Base-by-base conservation (phyloP, 2,888 invertebrate genomes). In the Gnatocerus cornutus region DNA sequence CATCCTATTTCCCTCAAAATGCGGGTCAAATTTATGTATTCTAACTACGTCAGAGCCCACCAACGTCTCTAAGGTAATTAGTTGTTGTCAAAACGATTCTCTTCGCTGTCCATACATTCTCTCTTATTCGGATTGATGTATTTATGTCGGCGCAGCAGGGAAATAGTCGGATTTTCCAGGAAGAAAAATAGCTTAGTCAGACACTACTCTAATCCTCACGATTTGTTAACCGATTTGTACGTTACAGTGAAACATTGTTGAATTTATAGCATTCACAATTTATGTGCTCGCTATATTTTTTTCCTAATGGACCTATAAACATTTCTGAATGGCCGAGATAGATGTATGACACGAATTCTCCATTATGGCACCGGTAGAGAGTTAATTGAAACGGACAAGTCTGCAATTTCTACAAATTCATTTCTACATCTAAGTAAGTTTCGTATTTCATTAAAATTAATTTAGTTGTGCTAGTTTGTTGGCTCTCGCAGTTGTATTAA, bases 141-240 rank as follows among this genome's bases (percentile, higher is more conserved):
- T 67, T 67, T 67, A 59, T 46, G 53, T 63, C 48, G 30, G 46
- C 50, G 37, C 58, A 14, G 45, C 33, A 30, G 61, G 43, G 13
- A 52, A 67, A 30, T 67, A 59, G 43, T 41, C 53, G 50, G 61
- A 58, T 58, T 68, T 55, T 45, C 37, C 55, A 56, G 16, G n/a
- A 58, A 64, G 69, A 69, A 64, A 69, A 69, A 69, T 69, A 48
- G 69, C 48, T 56, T 64, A 56, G 68, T 46, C 62, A 68, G 62
- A 13, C 62, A 53, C 48, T 69, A 66, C 50, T 45, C 70, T 70
- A 70, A 70, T 70, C 70, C 63, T 7, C 37, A 30, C 70, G 70
- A 70, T 70, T 70, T 70, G 70, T 62, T 70, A 66, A 66, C 61
- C 65, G 69, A 66, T 69, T 69, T 69, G 69, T 69, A 53, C 41